phyloP scores from a whole-genome alignment of 2,888 invertebrate species.

The Spatulosminthurus flaviceps region DNA sequence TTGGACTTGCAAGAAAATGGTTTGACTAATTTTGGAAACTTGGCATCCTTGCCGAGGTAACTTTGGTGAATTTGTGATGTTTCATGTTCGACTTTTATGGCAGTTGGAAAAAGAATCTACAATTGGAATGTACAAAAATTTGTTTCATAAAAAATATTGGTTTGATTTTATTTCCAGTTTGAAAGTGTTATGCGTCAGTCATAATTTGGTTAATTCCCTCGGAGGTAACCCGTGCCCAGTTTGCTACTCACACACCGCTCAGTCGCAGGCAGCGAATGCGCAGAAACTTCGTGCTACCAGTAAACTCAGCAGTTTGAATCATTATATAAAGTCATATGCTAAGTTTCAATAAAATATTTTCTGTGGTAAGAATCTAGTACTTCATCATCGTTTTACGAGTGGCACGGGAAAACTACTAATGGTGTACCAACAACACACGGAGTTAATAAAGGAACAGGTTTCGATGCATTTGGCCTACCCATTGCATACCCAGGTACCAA shows the following conservation, averaged over 20 bases:
- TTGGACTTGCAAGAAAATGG: slow-evolving; percentile 58
- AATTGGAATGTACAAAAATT: too few relatives aligned
- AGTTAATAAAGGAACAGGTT: slow-evolving; percentile 39
- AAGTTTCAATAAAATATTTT: not conserved
- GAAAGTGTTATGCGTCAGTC: slow-evolving; percentile 46
- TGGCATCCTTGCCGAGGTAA: slow-evolving; percentile 56
- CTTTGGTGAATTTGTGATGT: not conserved
- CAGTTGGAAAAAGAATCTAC: too few relatives aligned
- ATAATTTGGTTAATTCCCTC: slow-evolving; percentile 39
- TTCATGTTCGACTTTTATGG: too few relatives aligned
- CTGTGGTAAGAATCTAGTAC: slow-evolving; percentile 20
- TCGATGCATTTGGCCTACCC: slow-evolving; percentile 44
- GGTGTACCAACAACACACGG: slow-evolving; percentile 22
- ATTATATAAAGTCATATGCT: too few relatives aligned
- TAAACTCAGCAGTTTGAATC: slow-evolving; percentile 26
- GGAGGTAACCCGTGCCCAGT: slow-evolving; percentile 45
- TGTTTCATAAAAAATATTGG: too few relatives aligned
- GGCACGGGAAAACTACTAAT: slow-evolving; percentile 36
- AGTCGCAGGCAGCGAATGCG: slow-evolving; percentile 41
- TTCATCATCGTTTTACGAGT: slow-evolving; percentile 32
- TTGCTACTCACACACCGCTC: slow-evolving; percentile 47
- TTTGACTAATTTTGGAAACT: slow-evolving; percentile 54
- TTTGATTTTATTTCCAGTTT: too few relatives aligned
- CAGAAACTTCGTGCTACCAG: slow-evolving; percentile 32
- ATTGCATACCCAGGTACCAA: slow-evolving; percentile 23